Base-by-base conservation (phyloP, 1,140 invertebrate species). In the Drosophila navojoa region DNA sequence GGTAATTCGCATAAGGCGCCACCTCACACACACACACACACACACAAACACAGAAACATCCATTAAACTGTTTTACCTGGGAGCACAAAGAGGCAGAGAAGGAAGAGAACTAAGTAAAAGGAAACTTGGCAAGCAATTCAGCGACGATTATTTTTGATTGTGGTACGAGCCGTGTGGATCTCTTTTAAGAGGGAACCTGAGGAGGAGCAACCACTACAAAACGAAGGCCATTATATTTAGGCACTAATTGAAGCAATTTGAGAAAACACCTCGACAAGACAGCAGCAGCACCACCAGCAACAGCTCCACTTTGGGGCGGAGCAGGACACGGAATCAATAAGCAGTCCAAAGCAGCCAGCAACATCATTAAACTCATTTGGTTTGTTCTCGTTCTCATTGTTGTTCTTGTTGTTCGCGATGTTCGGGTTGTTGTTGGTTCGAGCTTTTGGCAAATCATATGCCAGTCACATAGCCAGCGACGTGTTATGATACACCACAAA, bases 211-310 rank as follows among this genome's bases (percentile, higher is more conserved):
- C 62, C 76, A 79, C 67, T 76, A 79, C 79, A 86, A 86, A 86
- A 79, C 63, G 76, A 54, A 62, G 58, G 76, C 69, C 82, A 89
- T 87, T 87, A 89, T 79, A 87, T 87, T 87, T 89, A 77, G 84
- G 61, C 79, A 87, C 84, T 87, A 87, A 87, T 87, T 87, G 84
- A 86, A 89, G 84, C 84, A 87, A 87, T 87, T 87, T 87, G 53
- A 79, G 80, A 74, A 86, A 87, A 89, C 84, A 87, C 84, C 84
- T 87, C 66, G 60, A 61, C 57, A 69, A 75, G 55, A 44, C 27
- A 55, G 19, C 11, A 13, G 16, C 11, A 42, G 55, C 27, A 55
- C 13, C 11, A 13, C 10, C 11, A 42, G 55, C 25, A 25, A 10
- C 45, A 27, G 13, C 13, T 40, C 53, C 35, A 40, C 16, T 25